Percentiles rank a stretch among this genome's conserved stretches.
phyloP scores from a whole-genome alignment of 2,888 invertebrate genomes.

The Mamestra brassicae region DNA sequence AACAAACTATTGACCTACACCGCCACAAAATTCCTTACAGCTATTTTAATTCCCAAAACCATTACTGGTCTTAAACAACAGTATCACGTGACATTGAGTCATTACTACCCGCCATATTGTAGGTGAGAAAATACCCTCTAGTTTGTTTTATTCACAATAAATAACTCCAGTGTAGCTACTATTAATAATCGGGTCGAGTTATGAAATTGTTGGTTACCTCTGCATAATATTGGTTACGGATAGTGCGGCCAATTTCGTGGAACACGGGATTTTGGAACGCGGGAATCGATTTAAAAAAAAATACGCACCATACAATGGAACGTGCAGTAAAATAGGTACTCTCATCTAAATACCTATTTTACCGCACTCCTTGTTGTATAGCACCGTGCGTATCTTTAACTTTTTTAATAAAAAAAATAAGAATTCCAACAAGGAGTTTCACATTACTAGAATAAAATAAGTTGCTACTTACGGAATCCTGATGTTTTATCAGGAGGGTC shows the following conservation, averaged over 20 bases:
- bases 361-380: too few relatives aligned
- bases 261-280: background rate
- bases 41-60: constrained; percentile 48
- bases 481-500: too few relatives aligned
- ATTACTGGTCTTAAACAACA: constrained; percentile 55
- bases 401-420: too few relatives aligned
- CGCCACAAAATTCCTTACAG: constrained; percentile 1
- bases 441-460: too few relatives aligned
- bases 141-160: constrained; percentile 63
- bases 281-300: constrained; percentile 1
- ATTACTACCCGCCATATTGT: constrained; percentile 63
- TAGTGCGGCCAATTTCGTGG: constrained; percentile 37
- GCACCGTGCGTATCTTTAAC: too few relatives aligned
- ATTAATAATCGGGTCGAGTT: constrained; percentile 52
- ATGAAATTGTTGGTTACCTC: constrained; percentile 57
- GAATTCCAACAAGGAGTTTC: too few relatives aligned
- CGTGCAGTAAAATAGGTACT: too few relatives aligned
- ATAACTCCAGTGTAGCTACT: constrained; percentile 45
- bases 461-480: too few relatives aligned
- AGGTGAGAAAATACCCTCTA: constrained; percentile 64
- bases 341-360: too few relatives aligned
- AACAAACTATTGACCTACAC: constrained; percentile 20
- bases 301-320: too few relatives aligned
- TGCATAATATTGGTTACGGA: constrained; percentile 19
- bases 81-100: constrained; percentile 68